These are phyloP conservation scores for Gymnocheta viridis DNA, from an alignment of 2,888 invertebrate genomes.

Conservation along the genomic window DNA sequence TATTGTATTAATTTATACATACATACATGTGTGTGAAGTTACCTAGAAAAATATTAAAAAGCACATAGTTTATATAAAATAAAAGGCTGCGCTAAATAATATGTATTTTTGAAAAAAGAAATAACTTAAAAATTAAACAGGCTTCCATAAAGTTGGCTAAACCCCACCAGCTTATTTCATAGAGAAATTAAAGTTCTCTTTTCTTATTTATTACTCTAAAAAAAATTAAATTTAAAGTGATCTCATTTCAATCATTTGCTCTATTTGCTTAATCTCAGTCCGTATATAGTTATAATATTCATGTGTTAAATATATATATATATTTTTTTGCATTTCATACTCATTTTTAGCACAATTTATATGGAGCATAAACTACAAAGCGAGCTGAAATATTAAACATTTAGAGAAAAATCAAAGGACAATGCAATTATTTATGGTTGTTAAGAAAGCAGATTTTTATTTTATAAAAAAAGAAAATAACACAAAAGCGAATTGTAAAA, in stretches of 20 bases:
- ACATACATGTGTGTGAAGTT: slow-evolving; percentile 57
- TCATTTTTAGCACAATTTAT: slow-evolving; percentile 56
- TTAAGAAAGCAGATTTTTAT: slow-evolving; percentile 52
- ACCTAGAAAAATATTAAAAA: slow-evolving; percentile 53
- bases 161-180: neutral
- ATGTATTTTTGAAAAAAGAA: slow-evolving; percentile 10
- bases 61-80: slow-evolving; percentile 18
- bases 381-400: slow-evolving; percentile 39
- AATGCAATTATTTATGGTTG: slow-evolving; percentile 66
- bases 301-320: slow-evolving; percentile 15
- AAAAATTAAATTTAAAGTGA: neutral
- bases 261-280: neutral
- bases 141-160: slow-evolving; percentile 55
- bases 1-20: slow-evolving; percentile 47
- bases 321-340: slow-evolving; percentile 22
- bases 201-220: neutral
- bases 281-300: slow-evolving; percentile 9
- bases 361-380: slow-evolving; percentile 68
- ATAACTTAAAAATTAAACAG: slow-evolving; percentile 23
- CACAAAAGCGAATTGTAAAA: slow-evolving; percentile 7
- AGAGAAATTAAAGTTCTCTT: neutral
- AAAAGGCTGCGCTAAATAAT: slow-evolving; percentile 41
- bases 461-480: neutral
- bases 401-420: slow-evolving; percentile 50
- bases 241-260: neutral